These are phyloP conservation scores for Apodemus speciosus DNA, from an alignment of 2,113 vertebrate species.

Conservation along the genomic window DNA sequence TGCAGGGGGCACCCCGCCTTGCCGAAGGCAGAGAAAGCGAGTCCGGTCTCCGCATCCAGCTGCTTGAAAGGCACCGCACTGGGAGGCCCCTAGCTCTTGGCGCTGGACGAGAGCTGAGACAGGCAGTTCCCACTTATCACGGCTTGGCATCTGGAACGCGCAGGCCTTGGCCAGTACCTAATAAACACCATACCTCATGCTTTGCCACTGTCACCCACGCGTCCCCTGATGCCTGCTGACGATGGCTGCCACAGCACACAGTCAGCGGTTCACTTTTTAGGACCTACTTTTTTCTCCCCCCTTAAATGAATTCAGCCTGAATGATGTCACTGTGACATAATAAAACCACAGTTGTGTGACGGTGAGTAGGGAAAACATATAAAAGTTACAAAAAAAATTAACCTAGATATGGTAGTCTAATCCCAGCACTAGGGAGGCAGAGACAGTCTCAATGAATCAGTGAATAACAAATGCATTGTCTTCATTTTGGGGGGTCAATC, in stretches of 20 bases:
- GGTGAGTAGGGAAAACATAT: not conserved
- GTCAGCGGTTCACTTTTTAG: conserved; percentile 65
- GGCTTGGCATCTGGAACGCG: conserved; percentile 61
- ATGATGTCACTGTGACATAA: conserved; percentile 38
- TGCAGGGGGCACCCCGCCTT: conserved; percentile 20
- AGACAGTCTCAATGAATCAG: not conserved
- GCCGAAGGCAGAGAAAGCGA: not conserved
- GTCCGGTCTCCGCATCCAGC: not conserved
- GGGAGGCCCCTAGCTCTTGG: conserved; percentile 21
- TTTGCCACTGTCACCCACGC: conserved; percentile 58
- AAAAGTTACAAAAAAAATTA: not conserved
- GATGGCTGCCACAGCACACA: not conserved
- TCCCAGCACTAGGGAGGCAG: not conserved
- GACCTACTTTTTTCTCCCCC: conserved; percentile 46
- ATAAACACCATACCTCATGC: conserved; percentile 75
- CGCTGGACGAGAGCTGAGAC: conserved; percentile 47
- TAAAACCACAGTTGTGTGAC: not conserved
- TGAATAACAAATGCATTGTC: not conserved
- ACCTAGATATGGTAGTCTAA: not conserved
- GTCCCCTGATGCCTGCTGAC: conserved; percentile 26
- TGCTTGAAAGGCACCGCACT: not conserved
- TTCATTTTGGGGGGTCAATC: not conserved
- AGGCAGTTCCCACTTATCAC: conserved; percentile 65
- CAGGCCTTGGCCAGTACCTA: conserved; percentile 61
- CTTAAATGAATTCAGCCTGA: not conserved